Base-by-base conservation (phyloP, 2,797 vertebrate genomes). In the Dipus sagitta region DNA sequence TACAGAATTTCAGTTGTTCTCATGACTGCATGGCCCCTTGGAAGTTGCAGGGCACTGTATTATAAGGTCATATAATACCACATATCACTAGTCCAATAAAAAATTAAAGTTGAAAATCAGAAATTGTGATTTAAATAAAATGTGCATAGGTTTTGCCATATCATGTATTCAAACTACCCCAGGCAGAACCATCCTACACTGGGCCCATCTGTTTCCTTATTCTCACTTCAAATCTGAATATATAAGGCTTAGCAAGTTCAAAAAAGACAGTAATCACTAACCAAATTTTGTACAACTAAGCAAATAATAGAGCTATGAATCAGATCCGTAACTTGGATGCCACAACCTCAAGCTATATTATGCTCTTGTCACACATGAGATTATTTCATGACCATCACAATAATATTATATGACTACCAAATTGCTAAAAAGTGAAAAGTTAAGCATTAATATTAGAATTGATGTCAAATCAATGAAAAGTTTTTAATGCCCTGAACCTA, bases 191-290 rank as follows among this genome's bases (percentile, higher is more conserved):
- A 17, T 38, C 24, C 11, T 26, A 38, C 38, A 15, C 28, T 38
- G 24, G 14, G 23, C 77, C 20, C 38, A 28, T 65, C 34, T 81
- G 34, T 18, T 30, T 81, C 34, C 42, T 28, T 65, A 30, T 65
- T 11, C n/a, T 82, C 23, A 85, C 58, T 94, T 90, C 32, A 47
- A 6, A 85, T 60, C 0, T 68, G 71, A 85, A 64, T 28, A 78
- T 52, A 38, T 74, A 24, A 90, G 3, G 5, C 20, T 85, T 62
- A n/a, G 38, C 81, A 15, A 87, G 4, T 13, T 71, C 76, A 68
- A 67, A 26, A 28, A 47, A 13, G 47, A 74, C 24, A 72, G 65
- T 26, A 68, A 42, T 23, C 64, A 83, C 28, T 74, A 86, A 5
- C 1, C 32, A 62, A 58, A 62, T 21, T 75, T 92, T 26, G 62